Conservation (phyloP, 1,140 invertebrate species). For the Plutomurus gul region DNA sequence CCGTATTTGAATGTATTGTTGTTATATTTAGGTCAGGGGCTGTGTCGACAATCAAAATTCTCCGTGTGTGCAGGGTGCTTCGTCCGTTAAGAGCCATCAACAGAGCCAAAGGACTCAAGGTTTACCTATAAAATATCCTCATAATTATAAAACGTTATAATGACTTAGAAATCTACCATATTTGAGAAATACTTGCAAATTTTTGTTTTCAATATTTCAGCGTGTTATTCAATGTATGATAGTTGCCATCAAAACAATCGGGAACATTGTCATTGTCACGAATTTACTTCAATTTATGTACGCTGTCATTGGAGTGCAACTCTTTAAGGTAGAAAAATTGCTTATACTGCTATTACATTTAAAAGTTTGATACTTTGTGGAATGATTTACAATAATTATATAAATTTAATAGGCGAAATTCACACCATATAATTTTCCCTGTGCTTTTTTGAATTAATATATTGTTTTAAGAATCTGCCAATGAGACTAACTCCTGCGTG, state of each 20-base stretch:
- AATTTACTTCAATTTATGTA: constrained; percentile 99
- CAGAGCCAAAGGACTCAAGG: constrained; percentile 98
- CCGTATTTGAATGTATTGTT: neutral
- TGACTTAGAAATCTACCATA: neutral
- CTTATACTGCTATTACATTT: neutral
- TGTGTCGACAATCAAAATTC: constrained; percentile 98
- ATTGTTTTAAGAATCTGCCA: too few relatives aligned
- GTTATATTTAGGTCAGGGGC: constrained; percentile 76
- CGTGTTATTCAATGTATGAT: constrained; percentile 99
- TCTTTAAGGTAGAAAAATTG: constrained; percentile 87
- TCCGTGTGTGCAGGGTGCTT: constrained; percentile 94
- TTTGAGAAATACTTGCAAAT: neutral
- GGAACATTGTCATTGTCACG: constrained; percentile 98
- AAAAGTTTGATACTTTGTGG: too few relatives aligned
- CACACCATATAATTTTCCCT: too few relatives aligned
- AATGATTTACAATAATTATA: too few relatives aligned
- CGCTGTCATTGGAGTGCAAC: constrained; percentile 99
- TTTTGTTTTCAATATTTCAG: constrained; percentile 61
- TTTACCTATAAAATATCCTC: constrained; percentile 62
- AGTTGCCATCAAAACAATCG: constrained; percentile 98
- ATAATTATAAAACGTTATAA: neutral
- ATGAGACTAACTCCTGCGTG: too few relatives aligned
- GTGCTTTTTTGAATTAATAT: too few relatives aligned
- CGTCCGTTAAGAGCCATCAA: constrained; percentile 98
- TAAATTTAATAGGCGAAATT: too few relatives aligned